Conservation (phyloP, 2,113 vertebrate species). For the Mixornis gularis region DNA sequence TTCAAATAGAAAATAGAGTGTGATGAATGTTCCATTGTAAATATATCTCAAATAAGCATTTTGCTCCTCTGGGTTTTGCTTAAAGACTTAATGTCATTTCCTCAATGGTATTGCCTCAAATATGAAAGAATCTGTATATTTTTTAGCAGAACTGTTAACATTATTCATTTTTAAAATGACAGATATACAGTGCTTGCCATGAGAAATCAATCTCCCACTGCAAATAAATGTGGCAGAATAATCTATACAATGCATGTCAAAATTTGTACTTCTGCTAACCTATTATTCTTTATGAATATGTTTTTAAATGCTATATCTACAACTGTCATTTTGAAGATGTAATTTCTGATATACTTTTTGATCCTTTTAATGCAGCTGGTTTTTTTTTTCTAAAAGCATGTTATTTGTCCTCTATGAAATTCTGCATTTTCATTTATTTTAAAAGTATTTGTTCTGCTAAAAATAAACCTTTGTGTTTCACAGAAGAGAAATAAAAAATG, state of each 20-base stretch:
- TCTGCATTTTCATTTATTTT: background rate
- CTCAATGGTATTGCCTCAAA: background rate
- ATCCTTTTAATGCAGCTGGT: background rate
- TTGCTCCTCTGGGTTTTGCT: background rate
- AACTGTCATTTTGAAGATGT: background rate
- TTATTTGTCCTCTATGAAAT: background rate
- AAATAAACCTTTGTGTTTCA: background rate
- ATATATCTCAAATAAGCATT: background rate
- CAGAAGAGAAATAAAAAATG: background rate
- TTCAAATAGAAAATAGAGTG: background rate
- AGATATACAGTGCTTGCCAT: background rate
- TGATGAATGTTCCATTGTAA: background rate
- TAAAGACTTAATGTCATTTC: background rate
- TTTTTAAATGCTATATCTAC: background rate
- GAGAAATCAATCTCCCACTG: conserved; percentile 10
- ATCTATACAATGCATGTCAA: background rate
- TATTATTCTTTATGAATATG: background rate
- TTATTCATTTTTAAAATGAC: background rate
- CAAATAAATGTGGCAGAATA: conserved; percentile 10
- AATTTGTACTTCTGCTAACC: background rate
- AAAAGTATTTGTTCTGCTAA: background rate
- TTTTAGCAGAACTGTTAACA: background rate
- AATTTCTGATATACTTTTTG: background rate
- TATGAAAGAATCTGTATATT: background rate
- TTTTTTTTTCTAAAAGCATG: background rate